Percentiles rank a stretch among this genome's conserved stretches.
phyloP scores from a whole-genome alignment of 2,113 vertebrate genomes.

The Rhodinocichla rosea region DNA sequence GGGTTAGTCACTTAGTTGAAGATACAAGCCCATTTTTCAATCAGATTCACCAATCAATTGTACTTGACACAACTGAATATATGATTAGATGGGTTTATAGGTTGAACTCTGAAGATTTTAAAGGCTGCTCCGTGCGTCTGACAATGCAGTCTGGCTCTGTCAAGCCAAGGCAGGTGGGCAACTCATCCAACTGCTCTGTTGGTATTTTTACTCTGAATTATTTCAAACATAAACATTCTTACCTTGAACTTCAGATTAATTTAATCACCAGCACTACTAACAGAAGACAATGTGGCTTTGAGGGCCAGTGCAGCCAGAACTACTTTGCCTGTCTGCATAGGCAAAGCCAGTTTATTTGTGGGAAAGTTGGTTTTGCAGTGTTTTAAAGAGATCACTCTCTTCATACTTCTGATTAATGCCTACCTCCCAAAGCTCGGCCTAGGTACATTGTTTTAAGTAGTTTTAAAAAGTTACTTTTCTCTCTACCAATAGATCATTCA shows the following conservation, averaged over 20 bases:
- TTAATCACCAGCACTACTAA: neutral
- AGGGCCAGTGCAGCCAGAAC: neutral
- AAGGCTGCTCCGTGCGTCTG: neutral
- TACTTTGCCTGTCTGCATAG: neutral
- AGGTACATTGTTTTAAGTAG: neutral
- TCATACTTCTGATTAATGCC: neutral
- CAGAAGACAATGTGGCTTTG: neutral
- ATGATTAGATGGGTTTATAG: neutral
- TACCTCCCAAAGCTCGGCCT: neutral
- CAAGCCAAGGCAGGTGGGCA: neutral
- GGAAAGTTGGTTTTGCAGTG: neutral
- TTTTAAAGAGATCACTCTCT: neutral
- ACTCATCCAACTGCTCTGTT: neutral
- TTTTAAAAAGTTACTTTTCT: neutral
- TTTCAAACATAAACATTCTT: neutral
- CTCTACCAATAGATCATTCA: neutral
- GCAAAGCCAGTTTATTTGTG: neutral
- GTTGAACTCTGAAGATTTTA: neutral
- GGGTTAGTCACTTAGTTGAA: neutral
- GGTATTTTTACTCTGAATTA: neutral
- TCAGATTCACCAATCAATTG: neutral
- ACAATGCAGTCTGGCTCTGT: neutral
- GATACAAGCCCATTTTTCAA: neutral
- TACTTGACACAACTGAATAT: neutral
- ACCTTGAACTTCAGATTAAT: neutral